Percentiles rank a stretch among this genome's conserved stretches.
Evolutionary conservation across 2,797 vertebrate species (phyloP).

Genomic region (Peromyscus aztecus): DNA sequence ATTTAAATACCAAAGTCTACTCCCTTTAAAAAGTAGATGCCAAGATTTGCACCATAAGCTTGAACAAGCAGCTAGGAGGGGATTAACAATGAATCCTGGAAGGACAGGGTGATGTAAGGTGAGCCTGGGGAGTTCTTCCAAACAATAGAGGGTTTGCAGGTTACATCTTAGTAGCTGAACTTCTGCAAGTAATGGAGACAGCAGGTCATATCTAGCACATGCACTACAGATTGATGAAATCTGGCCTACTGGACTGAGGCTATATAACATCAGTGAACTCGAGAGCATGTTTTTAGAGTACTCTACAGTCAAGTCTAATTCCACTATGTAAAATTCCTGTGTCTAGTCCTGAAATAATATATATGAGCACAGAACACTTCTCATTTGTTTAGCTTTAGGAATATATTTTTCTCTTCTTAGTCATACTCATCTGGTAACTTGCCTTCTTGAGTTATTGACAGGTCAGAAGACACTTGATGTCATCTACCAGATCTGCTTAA

Average conservation of each 20-base stretch:
- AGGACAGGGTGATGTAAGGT: background rate
- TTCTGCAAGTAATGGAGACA: conserved; percentile 52
- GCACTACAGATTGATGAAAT: background rate
- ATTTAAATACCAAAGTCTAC: conserved; percentile 48
- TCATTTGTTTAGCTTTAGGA: conserved; percentile 47
- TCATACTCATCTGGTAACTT: conserved; percentile 13
- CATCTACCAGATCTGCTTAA: conserved; percentile 1
- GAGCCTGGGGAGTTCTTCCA: background rate
- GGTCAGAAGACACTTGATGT: background rate
- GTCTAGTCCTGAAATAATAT: background rate
- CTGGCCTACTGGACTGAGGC: background rate
- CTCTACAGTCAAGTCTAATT: background rate
- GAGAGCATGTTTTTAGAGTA: background rate
- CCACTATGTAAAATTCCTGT: conserved; percentile 1
- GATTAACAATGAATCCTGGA: background rate
- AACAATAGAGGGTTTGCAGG: background rate
- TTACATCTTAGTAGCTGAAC: background rate
- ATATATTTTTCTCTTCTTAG: conserved; percentile 16
- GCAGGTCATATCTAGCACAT: background rate
- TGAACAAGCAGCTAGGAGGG: background rate
- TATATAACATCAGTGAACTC: background rate
- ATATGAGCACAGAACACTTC: background rate
- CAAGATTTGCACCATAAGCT: conserved; percentile 2
- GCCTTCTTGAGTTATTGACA: background rate
- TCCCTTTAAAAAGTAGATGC: background rate